These are phyloP conservation scores for Anas capensis DNA, from an alignment of 2,797 vertebrate species.

Conservation along the genomic window DNA sequence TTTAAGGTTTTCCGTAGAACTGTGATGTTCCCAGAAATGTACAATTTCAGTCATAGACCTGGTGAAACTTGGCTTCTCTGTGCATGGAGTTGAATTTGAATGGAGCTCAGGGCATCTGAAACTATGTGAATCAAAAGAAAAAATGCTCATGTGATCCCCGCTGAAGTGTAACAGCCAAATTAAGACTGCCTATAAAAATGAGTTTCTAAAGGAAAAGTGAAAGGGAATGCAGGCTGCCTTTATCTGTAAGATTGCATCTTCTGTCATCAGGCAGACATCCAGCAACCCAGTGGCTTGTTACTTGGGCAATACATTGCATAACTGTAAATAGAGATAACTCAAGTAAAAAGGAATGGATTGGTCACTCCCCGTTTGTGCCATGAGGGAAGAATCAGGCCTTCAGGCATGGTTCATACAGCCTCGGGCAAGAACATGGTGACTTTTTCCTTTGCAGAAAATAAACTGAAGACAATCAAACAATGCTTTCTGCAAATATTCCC, in stretches of 20 bases:
- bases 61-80: slow-evolving; percentile 48
- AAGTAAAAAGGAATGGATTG: neutral
- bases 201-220: slow-evolving; percentile 23
- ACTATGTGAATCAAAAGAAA: slow-evolving; percentile 47
- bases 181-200: slow-evolving; percentile 14
- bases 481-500: slow-evolving; percentile 30
- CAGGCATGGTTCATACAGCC: neutral
- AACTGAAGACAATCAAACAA: neutral
- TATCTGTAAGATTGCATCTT: neutral
- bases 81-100: slow-evolving; percentile 26
- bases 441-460: neutral
- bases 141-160: slow-evolving; percentile 40
- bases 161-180: slow-evolving; percentile 50
- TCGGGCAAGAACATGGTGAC: neutral
- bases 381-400: neutral
- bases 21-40: slow-evolving; percentile 38
- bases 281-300: neutral
- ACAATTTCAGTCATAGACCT: slow-evolving; percentile 37
- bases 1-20: slow-evolving; percentile 47
- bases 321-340: neutral
- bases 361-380: neutral
- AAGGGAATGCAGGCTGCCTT: neutral
- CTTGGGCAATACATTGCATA: neutral
- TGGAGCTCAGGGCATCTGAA: slow-evolving; percentile 39
- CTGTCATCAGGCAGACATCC: neutral